Conservation (phyloP, 1,140 invertebrate species). For the Samia ricini region DNA sequence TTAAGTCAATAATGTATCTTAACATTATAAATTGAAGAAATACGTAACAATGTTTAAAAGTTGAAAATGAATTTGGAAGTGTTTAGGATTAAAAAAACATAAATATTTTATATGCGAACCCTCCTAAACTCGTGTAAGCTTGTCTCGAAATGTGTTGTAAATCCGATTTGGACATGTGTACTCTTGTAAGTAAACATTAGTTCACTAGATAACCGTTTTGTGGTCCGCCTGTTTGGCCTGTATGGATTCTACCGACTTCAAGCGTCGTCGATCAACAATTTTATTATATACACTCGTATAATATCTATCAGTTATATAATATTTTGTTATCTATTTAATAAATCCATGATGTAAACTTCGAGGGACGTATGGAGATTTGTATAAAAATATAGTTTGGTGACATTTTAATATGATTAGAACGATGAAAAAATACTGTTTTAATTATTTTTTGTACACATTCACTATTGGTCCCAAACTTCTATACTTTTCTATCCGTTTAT, state of each 20-base stretch:
- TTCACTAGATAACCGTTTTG: slow-evolving; percentile 58
- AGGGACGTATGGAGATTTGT: not conserved
- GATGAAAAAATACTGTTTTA: too few species aligned
- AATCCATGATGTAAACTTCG: not conserved
- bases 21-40: too few species aligned
- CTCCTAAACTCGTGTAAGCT: slow-evolving; percentile 22
- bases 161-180: slow-evolving; percentile 72
- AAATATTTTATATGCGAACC: slow-evolving; percentile 36
- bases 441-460: too few species aligned
- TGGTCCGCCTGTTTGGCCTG: slow-evolving; percentile 43
- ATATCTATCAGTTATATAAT: not conserved
- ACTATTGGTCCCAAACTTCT: too few species aligned
- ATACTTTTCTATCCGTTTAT: too few species aligned
- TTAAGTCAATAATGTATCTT: too few species aligned
- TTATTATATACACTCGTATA: too few species aligned
- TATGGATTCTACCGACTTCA: slow-evolving; percentile 47
- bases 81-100: not conserved
- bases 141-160: slow-evolving; percentile 45
- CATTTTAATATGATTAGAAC: too few species aligned
- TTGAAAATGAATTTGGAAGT: slow-evolving; percentile 9
- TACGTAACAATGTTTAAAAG: too few species aligned
- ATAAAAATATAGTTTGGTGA: too few species aligned
- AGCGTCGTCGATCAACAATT: slow-evolving; percentile 12
- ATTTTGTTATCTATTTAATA: not conserved
- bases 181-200: slow-evolving; percentile 63